phyloP scores from a whole-genome alignment of 2,797 vertebrate species.

The Ptychobarbus kaznakovi region DNA sequence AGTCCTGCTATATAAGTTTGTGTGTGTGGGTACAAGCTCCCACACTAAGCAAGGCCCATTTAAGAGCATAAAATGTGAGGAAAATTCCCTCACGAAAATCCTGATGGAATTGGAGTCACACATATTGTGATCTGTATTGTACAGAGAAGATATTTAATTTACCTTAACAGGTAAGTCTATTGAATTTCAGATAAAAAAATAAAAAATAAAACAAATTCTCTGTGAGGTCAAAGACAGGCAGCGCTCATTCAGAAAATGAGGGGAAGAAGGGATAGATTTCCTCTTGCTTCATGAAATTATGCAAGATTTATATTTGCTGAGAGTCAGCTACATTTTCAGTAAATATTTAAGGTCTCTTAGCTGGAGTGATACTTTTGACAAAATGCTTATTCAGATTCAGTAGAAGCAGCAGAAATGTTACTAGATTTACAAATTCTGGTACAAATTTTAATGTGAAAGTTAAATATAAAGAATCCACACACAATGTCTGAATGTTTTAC shows the following conservation, averaged over 20 bases:
- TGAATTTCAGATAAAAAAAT: constrained; percentile 33
- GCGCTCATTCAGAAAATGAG: constrained; percentile 48
- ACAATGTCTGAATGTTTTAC: background rate
- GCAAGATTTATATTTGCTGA: constrained; percentile 66
- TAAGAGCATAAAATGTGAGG: background rate
- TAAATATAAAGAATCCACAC: constrained; percentile 11
- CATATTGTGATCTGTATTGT: background rate
- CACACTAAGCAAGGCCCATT: constrained; percentile 11
- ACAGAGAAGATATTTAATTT: background rate
- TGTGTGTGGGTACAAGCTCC: constrained; percentile 11
- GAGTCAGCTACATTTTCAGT: constrained; percentile 61
- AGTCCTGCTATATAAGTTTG: constrained; percentile 53
- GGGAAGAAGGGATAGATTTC: constrained; percentile 56
- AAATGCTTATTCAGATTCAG: constrained; percentile 53
- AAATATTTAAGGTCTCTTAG: constrained; percentile 63
- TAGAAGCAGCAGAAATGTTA: constrained; percentile 6
- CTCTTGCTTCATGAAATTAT: constrained; percentile 58
- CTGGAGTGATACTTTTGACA: constrained; percentile 57
- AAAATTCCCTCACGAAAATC: background rate
- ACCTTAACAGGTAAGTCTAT: constrained; percentile 46
- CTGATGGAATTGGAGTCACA: background rate
- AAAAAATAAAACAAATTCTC: background rate
- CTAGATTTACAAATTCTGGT: background rate
- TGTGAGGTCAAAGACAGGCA: constrained; percentile 33
- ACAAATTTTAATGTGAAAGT: background rate